phyloP scores from a whole-genome alignment of 2,888 invertebrate species.

The Carabus problematicus region DNA sequence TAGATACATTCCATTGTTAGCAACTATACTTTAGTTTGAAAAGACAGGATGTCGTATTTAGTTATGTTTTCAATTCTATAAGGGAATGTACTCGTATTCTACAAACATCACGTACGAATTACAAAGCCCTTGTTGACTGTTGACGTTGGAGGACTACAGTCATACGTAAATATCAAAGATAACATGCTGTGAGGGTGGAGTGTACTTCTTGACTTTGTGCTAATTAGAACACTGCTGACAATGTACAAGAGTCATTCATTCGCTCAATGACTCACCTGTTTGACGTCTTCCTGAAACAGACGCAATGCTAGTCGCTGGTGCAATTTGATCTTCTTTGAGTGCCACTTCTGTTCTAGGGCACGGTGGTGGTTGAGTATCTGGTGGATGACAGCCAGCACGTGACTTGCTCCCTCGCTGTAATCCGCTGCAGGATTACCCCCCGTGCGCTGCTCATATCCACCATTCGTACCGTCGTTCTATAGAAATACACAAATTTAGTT shows the following conservation, averaged over 20 bases:
- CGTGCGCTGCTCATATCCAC: conserved; percentile 64
- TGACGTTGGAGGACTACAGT: too few species aligned
- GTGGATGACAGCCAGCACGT: conserved; percentile 95
- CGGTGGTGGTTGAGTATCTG: conserved; percentile 95
- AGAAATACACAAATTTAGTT: conserved; percentile 1
- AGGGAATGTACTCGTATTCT: too few species aligned
- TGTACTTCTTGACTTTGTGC: too few species aligned
- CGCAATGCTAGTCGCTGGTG: conserved; percentile 92
- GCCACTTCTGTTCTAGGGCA: conserved; percentile 93
- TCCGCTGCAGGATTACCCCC: conserved; percentile 90
- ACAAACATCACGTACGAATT: too few species aligned
- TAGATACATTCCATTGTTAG: too few species aligned
- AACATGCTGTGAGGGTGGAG: too few species aligned
- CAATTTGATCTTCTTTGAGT: conserved; percentile 91
- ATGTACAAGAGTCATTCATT: not conserved
- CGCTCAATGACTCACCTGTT: conserved; percentile 70
- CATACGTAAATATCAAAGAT: too few species aligned
- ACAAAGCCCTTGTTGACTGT: too few species aligned
- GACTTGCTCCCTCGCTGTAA: conserved; percentile 95
- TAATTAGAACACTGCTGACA: too few species aligned
- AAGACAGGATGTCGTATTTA: too few species aligned
- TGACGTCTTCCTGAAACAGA: conserved; percentile 96
- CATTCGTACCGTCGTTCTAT: conserved; percentile 62
- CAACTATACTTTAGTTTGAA: too few species aligned
- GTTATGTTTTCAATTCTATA: too few species aligned